These are phyloP conservation scores for Torymus aiolomorphi DNA, from an alignment of 2,888 invertebrate genomes.

Conservation along the genomic window DNA sequence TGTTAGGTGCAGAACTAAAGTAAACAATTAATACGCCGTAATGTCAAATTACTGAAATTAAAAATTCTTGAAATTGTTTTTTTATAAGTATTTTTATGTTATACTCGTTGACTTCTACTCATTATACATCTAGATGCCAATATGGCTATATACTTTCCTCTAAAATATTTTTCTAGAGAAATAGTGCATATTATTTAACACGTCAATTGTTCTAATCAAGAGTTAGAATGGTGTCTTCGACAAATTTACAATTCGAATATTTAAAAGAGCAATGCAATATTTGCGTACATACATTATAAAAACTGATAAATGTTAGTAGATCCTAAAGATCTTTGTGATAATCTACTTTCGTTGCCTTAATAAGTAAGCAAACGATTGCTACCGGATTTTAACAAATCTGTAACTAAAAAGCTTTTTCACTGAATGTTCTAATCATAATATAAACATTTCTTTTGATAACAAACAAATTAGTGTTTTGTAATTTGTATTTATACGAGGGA, in stretches of 20 bases:
- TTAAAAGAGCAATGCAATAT: slow-evolving; percentile 15
- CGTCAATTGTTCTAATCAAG: background rate
- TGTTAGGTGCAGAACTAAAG: slow-evolving; percentile 16
- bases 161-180: slow-evolving; percentile 24
- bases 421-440: slow-evolving; percentile 12
- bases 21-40: background rate
- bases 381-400: slow-evolving; percentile 21
- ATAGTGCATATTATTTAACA: slow-evolving; percentile 1
- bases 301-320: slow-evolving; percentile 21
- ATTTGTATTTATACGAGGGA: background rate
- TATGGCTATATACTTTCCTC: slow-evolving; percentile 16
- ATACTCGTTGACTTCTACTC: slow-evolving; percentile 15
- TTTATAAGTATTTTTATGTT: slow-evolving; percentile 29
- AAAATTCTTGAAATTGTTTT: slow-evolving; percentile 4
- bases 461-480: background rate
- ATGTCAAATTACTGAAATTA: background rate
- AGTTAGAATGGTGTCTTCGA: background rate
- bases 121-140: slow-evolving; percentile 14
- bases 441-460: slow-evolving; percentile 3
- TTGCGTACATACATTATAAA: slow-evolving; percentile 30
- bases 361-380: slow-evolving; percentile 26
- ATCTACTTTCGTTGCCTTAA: slow-evolving; percentile 30
- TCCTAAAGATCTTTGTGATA: slow-evolving; percentile 35
- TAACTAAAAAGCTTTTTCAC: slow-evolving; percentile 14
- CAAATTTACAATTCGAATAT: background rate